Conservation (phyloP, 1,140 invertebrate genomes). For the Drosophila auraria region DNA sequence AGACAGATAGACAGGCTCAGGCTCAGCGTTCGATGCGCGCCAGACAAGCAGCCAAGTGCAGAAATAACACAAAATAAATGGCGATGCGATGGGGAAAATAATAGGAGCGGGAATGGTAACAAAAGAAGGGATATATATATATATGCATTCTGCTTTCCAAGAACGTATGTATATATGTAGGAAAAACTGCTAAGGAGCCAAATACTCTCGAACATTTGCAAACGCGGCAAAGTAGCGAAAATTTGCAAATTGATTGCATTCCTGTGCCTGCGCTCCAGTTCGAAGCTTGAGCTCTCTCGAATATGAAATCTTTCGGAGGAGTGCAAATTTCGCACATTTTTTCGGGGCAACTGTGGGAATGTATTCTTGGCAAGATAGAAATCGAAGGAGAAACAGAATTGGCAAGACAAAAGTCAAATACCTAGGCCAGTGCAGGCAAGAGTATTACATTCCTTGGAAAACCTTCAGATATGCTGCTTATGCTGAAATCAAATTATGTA, state of each 20-base stretch:
- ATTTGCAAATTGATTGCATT: conserved; percentile 85
- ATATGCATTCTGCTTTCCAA: conserved; percentile 7
- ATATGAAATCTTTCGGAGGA: conserved; percentile 51
- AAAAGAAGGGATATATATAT: conserved; percentile 40
- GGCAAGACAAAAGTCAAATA: conserved; percentile 31
- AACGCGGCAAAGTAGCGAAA: conserved; percentile 83
- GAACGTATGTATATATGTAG: conserved; percentile 14
- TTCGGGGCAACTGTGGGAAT: conserved; percentile 62
- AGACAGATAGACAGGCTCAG: conserved; percentile 55
- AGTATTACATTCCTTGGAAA: conserved; percentile 52
- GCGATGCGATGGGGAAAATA: conserved; percentile 51
- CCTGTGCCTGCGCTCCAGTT: conserved; percentile 62
- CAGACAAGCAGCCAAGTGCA: conserved; percentile 71
- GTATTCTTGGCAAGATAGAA: conserved; percentile 23
- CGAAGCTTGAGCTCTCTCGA: conserved; percentile 20
- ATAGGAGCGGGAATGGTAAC: conserved; percentile 30
- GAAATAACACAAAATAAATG: conserved; percentile 76
- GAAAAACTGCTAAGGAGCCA: conserved; percentile 76
- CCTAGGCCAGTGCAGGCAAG: conserved; percentile 21
- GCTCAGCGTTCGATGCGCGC: conserved; percentile 67
- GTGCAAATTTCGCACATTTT: conserved; percentile 77
- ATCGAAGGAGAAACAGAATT: conserved; percentile 27
- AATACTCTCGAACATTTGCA: conserved; percentile 81
- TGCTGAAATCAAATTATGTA: conserved; percentile 66
- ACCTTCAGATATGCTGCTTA: conserved; percentile 2